Conservation (phyloP, 2,797 vertebrate species). For the Takifugu rubripes region DNA sequence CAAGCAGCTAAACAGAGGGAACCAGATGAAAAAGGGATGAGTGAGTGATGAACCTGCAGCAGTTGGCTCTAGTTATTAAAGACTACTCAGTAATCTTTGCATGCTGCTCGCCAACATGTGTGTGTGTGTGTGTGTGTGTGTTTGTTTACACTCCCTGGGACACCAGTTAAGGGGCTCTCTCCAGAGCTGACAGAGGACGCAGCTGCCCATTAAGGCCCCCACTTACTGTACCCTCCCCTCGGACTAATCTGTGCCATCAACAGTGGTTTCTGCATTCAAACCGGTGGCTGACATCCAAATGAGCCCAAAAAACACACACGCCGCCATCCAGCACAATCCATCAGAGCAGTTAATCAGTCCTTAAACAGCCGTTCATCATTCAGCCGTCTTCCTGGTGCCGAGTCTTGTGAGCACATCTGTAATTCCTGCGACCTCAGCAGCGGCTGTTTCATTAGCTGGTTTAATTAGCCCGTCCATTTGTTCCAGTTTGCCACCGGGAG, state of each 20-base stretch:
- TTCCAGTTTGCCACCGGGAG: slow-evolving; percentile 38
- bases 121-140: background rate
- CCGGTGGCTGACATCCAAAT: slow-evolving; percentile 31
- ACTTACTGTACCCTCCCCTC: slow-evolving; percentile 54
- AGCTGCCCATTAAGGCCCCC: slow-evolving; percentile 62
- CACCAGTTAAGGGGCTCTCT: slow-evolving; percentile 27
- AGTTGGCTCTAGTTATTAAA: no score
- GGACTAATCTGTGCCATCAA: slow-evolving; percentile 54
- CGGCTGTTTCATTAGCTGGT: slow-evolving; percentile 45
- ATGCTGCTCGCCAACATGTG: background rate
- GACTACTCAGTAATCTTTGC: background rate
- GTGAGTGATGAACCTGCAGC: no score
- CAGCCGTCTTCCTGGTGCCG: slow-evolving; percentile 21
- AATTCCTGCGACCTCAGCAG: slow-evolving; percentile 22
- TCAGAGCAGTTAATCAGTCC: slow-evolving; percentile 48
- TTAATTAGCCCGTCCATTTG: slow-evolving; percentile 58
- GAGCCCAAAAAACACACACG: slow-evolving; percentile 15
- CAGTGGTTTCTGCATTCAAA: slow-evolving; percentile 34
- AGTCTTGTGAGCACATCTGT: slow-evolving; percentile 26
- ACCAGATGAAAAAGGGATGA: no score
- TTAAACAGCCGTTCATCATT: slow-evolving; percentile 49
- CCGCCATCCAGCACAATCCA: slow-evolving; percentile 18
- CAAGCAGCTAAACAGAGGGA: no score
- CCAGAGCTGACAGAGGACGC: slow-evolving; percentile 51
- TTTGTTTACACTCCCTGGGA: background rate